Conservation (phyloP, 2,797 vertebrate genomes). For the Carapus acus region DNA sequence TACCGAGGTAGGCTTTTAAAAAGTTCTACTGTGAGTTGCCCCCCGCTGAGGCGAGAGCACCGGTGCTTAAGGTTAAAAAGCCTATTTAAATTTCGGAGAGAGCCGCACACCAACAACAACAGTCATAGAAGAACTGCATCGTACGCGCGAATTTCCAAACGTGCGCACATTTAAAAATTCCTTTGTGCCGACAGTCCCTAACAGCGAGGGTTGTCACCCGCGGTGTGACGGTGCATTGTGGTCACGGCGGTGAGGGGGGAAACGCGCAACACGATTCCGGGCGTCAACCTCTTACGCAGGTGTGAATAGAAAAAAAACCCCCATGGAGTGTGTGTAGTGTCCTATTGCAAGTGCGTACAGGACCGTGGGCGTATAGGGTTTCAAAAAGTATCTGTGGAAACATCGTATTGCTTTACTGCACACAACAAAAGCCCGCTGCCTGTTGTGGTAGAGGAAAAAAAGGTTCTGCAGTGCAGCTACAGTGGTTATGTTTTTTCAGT, state of each 20-base stretch:
- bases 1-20: conserved; percentile 70
- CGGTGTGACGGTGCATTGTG: conserved; percentile 27
- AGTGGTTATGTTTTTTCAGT: conserved; percentile 59
- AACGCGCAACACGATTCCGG: conserved; percentile 37
- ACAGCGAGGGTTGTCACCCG: conserved; percentile 43
- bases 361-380: conserved; percentile 44
- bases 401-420: conserved; percentile 46
- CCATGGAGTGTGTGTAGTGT: conserved; percentile 19
- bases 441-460: conserved; percentile 50
- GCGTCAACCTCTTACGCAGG: conserved; percentile 41
- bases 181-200: conserved; percentile 25
- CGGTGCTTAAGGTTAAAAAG: conserved; percentile 75
- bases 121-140: conserved; percentile 61
- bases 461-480: conserved; percentile 55
- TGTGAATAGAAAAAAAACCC: conserved; percentile 43
- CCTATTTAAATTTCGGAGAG: conserved; percentile 76
- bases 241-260: conserved; percentile 18
- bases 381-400: conserved; percentile 49
- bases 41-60: conserved; percentile 65
- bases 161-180: conserved; percentile 39
- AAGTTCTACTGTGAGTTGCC: conserved; percentile 70
- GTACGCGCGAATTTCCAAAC: conserved; percentile 61
- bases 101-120: conserved; percentile 59
- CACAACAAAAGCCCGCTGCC: conserved; percentile 49
- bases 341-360: conserved; percentile 34